Evolutionary conservation across 2,113 vertebrate species (phyloP).

Genomic region (Pseudolaguvia tuberculata): DNA sequence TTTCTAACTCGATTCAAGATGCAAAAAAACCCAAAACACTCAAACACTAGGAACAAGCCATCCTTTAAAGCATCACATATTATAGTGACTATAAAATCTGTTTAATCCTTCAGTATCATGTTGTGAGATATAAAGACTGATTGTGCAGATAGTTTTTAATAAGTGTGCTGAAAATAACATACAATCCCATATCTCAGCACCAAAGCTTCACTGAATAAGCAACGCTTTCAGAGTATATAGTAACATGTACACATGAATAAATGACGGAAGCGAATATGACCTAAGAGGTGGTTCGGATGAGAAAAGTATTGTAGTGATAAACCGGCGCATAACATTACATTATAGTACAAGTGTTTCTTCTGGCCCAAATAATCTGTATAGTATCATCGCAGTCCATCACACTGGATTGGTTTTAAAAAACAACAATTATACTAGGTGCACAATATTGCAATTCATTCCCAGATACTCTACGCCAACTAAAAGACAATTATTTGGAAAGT

Average conservation of each 20-base stretch:
- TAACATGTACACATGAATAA: slow-evolving; percentile 11
- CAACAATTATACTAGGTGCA: neutral
- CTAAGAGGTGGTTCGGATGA: neutral
- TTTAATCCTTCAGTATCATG: slow-evolving; percentile 2
- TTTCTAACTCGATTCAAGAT: slow-evolving; percentile 22
- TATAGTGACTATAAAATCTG: slow-evolving; percentile 10
- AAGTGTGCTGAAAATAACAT: slow-evolving; percentile 21
- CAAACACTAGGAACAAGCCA: slow-evolving; percentile 3
- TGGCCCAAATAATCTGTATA: neutral
- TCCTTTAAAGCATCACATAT: slow-evolving; percentile 26
- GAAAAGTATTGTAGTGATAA: slow-evolving; percentile 3
- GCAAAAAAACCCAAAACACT: slow-evolving; percentile 18
- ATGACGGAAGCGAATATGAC: neutral
- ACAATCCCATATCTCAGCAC: slow-evolving; percentile 16
- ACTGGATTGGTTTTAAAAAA: neutral
- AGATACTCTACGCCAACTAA: too few species aligned
- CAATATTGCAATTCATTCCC: neutral
- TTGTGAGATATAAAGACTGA: slow-evolving; percentile 18
- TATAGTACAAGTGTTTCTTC: neutral
- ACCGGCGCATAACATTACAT: neutral
- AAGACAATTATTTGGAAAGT: neutral
- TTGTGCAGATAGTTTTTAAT: slow-evolving; percentile 23
- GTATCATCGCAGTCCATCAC: neutral
- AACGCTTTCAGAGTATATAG: slow-evolving; percentile 21
- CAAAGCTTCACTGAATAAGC: slow-evolving; percentile 35